Percentiles rank a stretch among this genome's conserved stretches.
These are phyloP conservation scores for Parotocinclus haroldoi DNA, from an alignment of 2,797 vertebrate species.

Conservation along the genomic window DNA sequence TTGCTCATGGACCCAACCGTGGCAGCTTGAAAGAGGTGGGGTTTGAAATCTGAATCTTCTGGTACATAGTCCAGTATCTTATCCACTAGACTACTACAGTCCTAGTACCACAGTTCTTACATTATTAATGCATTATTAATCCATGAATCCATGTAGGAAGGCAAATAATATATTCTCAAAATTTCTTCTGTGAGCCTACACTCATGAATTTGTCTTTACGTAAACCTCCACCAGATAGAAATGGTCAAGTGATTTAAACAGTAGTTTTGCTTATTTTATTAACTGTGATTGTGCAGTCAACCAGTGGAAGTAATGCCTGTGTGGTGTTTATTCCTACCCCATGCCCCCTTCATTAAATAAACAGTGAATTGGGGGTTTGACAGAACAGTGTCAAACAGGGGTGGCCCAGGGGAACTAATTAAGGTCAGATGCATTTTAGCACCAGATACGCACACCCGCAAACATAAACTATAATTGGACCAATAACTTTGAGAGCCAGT, in stretches of 20 bases:
- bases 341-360: constrained; percentile 36
- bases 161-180: no score
- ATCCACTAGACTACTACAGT: no score
- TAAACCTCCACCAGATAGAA: constrained; percentile 1
- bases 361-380: constrained; percentile 29
- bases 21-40: no score
- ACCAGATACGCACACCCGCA: constrained; percentile 52
- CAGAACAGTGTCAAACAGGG: constrained; percentile 16
- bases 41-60: no score
- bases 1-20: no score
- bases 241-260: constrained; percentile 14
- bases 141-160: no score
- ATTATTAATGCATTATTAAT: no score
- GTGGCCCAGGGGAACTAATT: constrained; percentile 44
- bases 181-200: not conserved
- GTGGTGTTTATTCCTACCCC: constrained; percentile 15
- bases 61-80: no score
- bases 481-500: constrained; percentile 24
- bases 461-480: constrained; percentile 29
- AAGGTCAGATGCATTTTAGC: constrained; percentile 23
- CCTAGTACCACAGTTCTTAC: no score
- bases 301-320: constrained; percentile 2
- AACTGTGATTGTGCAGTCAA: not conserved
- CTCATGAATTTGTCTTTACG: constrained; percentile 4
- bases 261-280: constrained; percentile 15